Evolutionary conservation across 2,888 invertebrate genomes (phyloP).

Genomic region (Scaptomyza parva): DNA sequence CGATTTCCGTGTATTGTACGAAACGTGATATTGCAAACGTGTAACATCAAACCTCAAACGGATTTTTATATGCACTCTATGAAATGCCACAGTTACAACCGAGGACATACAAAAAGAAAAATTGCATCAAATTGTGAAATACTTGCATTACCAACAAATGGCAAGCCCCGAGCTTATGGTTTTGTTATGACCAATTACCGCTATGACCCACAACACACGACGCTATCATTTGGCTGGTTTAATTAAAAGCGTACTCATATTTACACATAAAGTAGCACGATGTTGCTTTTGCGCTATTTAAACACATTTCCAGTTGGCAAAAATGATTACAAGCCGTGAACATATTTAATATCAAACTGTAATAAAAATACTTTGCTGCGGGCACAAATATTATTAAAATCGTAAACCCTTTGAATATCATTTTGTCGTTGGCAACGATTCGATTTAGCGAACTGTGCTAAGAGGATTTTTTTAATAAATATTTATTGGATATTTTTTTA

Average conservation of each 20-base stretch:
- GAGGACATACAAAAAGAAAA: not conserved
- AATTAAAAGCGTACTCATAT: not conserved
- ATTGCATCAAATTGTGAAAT: slow-evolving; percentile 3
- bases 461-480: too few species aligned
- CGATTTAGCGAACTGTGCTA: too few species aligned
- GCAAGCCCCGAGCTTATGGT: not conserved
- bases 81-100: slow-evolving; percentile 3
- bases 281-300: not conserved
- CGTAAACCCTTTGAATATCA: not conserved
- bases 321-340: not conserved
- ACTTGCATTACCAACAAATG: not conserved
- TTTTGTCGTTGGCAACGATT: too few species aligned
- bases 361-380: too few species aligned
- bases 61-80: not conserved
- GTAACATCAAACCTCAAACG: slow-evolving; percentile 1
- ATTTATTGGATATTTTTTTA: not conserved
- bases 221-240: not conserved
- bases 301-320: too few species aligned
- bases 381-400: not conserved
- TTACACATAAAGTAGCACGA: not conserved
- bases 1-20: not conserved
- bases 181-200: not conserved
- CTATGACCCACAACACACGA: not conserved
- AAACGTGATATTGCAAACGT: slow-evolving; percentile 2
- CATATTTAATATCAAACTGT: not conserved